Evolutionary conservation across 2,888 invertebrate species (phyloP), one percentile per base, ranked within the genome.

Genomic region (Dicycla oo): DNA sequence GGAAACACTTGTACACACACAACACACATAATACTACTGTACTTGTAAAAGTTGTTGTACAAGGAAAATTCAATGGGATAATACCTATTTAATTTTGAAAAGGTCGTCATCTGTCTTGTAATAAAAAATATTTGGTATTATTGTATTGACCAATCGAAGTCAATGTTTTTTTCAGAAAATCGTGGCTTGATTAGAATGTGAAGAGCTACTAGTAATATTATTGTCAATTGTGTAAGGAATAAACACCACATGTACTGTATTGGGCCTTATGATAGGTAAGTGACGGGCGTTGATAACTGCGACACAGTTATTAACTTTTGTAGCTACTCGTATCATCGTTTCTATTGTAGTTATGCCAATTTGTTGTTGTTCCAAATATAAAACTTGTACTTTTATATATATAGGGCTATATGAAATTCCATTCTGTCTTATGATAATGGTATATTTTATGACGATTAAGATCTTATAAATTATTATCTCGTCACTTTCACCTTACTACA

Each of bases 1-100:
- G 20, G n/a, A 6, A 62, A 62, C 23, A 60, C 23, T 63, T n/a
- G 11, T 43, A n/a, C n/a, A n/a, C n/a, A n/a, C n/a, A n/a, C n/a
- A n/a, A n/a, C n/a, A n/a, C n/a, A n/a, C n/a, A n/a, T n/a, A n/a
- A n/a, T n/a, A n/a, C n/a, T n/a, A n/a, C n/a, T n/a, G n/a, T n/a
- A n/a, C n/a, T n/a, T n/a, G n/a, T n/a, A n/a, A n/a, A n/a, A n/a
- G n/a, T n/a, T n/a, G n/a, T n/a, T n/a, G 2, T 30, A n/a, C 15
- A 4, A 1, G 10, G 23, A 60, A 65, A 62, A 51, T 51, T 8
- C n/a, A 40, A 68, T 18, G 7, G 5, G 3, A 11, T 45, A n/a
- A 47, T 45, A 49, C 8, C 1, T 0, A 26, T 63, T 49, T 30
- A 5, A 34, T 61, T 56, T 20, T 56, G 49, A 61, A 68, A 30